Percentiles rank a stretch among this genome's conserved stretches.
Evolutionary conservation across 1,140 invertebrate genomes (phyloP).

Genomic region (Solenopsis invicta): DNA sequence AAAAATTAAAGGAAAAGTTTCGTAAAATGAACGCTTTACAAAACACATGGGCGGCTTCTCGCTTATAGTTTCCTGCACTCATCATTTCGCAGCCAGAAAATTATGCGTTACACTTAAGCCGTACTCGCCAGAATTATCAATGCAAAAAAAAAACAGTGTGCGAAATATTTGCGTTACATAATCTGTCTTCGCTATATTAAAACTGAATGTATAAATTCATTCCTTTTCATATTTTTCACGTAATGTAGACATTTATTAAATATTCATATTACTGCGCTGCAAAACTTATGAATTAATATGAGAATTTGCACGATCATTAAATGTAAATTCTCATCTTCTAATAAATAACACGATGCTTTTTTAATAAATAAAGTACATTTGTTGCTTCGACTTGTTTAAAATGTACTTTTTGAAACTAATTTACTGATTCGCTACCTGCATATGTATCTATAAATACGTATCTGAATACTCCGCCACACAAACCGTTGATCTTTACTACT

Average conservation of each 20-base stretch:
- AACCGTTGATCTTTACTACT: slow-evolving; percentile 5
- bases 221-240: not conserved
- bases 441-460: not conserved
- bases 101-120: not conserved
- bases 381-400: not conserved
- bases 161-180: not conserved
- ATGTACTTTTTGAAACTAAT: not conserved
- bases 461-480: not conserved
- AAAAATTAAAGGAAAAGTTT: slow-evolving; percentile 30
- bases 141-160: not conserved
- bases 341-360: not conserved
- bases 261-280: not conserved
- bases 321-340: not conserved
- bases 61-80: slow-evolving; percentile 36
- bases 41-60: slow-evolving; percentile 12
- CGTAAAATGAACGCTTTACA: slow-evolving; percentile 11
- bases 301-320: not conserved
- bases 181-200: not conserved
- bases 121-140: not conserved
- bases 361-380: not conserved
- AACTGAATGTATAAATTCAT: not conserved
- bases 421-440: not conserved
- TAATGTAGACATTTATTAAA: slow-evolving; percentile 21
- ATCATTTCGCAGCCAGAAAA: slow-evolving; percentile 35
- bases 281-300: slow-evolving; percentile 10